Conservation (phyloP, 30 jellyfish, hydroid and myxozoan genomes). For the Pseudorhiza aurosa region DNA sequence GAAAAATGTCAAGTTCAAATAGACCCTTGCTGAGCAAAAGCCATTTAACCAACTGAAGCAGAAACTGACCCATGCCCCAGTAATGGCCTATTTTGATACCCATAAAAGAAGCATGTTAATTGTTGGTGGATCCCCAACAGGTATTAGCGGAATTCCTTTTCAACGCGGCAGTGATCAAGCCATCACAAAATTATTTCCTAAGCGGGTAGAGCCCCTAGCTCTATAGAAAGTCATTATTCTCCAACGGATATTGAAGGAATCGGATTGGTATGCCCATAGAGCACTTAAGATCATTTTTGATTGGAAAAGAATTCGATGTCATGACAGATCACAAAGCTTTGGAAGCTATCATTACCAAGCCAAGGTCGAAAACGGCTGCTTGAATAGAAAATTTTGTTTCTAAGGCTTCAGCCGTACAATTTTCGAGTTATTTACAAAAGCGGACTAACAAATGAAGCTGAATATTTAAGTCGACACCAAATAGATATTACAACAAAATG, state of each 20-base stretch:
- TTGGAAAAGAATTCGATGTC: conserved; percentile 14
- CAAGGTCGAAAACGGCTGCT: conserved; percentile 20
- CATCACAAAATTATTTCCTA: neutral
- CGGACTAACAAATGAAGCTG: conserved; percentile 27
- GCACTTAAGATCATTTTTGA: neutral
- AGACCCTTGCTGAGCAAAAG: conserved; percentile 24
- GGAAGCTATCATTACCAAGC: conserved; percentile 12
- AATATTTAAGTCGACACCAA: conserved; percentile 33
- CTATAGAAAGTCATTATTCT: neutral
- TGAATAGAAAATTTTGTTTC: conserved; percentile 7
- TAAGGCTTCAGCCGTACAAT: conserved; percentile 19
- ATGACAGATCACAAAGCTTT: conserved; percentile 30
- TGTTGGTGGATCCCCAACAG: neutral
- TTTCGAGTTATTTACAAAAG: conserved; percentile 25
- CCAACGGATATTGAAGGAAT: conserved; percentile 32
- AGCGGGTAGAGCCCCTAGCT: neutral
- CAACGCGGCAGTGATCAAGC: neutral
- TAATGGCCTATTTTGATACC: conserved; percentile 5
- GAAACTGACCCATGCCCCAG: neutral
- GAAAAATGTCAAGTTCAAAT: conserved; percentile 19
- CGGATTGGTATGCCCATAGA: conserved; percentile 30
- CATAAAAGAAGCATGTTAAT: conserved; percentile 3
- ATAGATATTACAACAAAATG: neutral
- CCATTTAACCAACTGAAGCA: conserved; percentile 3
- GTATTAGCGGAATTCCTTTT: neutral